phyloP scores from a whole-genome alignment of 2,797 vertebrate species.

The Anniella stebbinsi region DNA sequence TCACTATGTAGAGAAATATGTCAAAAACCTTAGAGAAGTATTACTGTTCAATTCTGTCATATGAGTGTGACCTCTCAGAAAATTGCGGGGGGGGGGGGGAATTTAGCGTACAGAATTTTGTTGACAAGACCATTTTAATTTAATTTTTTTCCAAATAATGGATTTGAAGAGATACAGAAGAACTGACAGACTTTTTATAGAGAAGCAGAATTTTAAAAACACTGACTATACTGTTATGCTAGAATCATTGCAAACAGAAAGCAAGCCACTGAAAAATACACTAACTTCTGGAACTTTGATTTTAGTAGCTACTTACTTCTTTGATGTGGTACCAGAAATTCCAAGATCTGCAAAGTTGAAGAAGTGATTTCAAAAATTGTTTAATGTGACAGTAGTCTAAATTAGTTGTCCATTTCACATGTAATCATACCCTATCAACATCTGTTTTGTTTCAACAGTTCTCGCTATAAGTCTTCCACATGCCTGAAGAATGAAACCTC shows the following conservation, averaged over 20 bases:
- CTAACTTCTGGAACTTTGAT: background rate
- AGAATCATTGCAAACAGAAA: background rate
- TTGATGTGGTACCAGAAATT: slow-evolving; percentile 87
- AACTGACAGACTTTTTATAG: background rate
- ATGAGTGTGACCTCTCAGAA: background rate
- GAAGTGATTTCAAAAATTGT: background rate
- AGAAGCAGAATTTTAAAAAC: background rate
- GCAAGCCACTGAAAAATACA: slow-evolving; percentile 19
- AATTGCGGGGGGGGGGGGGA: too few relatives aligned
- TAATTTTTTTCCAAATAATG: background rate
- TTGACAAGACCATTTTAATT: background rate
- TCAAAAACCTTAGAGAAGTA: background rate
- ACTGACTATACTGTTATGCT: background rate
- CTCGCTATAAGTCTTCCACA: background rate
- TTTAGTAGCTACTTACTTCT: slow-evolving; percentile 89
- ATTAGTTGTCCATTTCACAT: background rate
- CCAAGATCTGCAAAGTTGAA: slow-evolving; percentile 89
- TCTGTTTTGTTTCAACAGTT: background rate
- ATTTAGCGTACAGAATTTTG: background rate
- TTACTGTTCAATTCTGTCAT: background rate
- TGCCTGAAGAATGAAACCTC: background rate
- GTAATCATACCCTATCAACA: background rate
- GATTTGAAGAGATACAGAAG: background rate
- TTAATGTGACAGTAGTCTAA: background rate
- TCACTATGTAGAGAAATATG: background rate